Conservation (phyloP, 2,113 vertebrate genomes). For the human (Homo sapiens) region DNA sequence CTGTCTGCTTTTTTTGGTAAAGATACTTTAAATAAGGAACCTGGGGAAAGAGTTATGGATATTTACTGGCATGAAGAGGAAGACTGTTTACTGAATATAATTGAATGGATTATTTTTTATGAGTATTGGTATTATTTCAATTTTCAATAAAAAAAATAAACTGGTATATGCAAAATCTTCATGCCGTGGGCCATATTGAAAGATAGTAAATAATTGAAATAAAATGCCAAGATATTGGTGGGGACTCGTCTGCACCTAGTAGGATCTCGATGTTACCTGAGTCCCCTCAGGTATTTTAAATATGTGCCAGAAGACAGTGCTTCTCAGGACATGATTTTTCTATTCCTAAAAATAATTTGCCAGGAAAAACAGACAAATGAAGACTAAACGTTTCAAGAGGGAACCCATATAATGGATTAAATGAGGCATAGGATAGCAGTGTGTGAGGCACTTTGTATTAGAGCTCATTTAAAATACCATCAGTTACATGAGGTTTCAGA, state of each 20-base stretch:
- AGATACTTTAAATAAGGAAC: background rate
- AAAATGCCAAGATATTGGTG: background rate
- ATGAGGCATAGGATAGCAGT: background rate
- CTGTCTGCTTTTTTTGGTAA: background rate
- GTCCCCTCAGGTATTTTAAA: background rate
- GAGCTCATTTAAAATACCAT: slow-evolving; percentile 8
- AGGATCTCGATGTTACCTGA: background rate
- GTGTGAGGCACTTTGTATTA: background rate
- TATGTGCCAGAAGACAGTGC: background rate
- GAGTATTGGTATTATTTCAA: background rate
- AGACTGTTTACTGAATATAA: background rate
- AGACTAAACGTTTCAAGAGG: background rate
- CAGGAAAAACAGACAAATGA: background rate
- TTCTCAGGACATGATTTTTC: background rate
- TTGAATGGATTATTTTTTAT: background rate
- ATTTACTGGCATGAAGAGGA: background rate
- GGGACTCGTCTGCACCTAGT: background rate
- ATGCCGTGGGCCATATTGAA: background rate
- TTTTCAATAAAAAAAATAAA: background rate
- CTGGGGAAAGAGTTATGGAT: background rate
- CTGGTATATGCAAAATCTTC: background rate
- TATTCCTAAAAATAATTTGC: background rate
- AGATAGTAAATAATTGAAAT: background rate
- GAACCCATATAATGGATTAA: background rate
- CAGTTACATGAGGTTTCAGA: background rate